These are phyloP conservation scores for Pollimyrus isidori DNA, from an alignment of 2,113 vertebrate species.

Conservation along the genomic window DNA sequence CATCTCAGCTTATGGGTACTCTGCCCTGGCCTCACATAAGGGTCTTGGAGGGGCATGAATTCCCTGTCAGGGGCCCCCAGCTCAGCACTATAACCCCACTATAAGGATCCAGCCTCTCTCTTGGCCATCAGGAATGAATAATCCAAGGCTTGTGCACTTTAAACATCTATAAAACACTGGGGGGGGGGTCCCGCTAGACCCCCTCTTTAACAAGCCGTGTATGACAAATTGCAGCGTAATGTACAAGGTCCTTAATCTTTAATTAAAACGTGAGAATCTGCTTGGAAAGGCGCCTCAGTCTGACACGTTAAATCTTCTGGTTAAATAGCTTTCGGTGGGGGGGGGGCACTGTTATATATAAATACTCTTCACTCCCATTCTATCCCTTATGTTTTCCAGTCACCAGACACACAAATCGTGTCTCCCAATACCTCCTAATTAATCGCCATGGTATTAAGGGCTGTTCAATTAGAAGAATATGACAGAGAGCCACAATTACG, in stretches of 20 bases:
- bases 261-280: conserved; percentile 86
- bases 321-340: conserved; percentile 80
- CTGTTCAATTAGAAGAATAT: conserved; percentile 97
- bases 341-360: conserved; percentile 63
- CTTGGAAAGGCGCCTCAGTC: conserved; percentile 74
- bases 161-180: conserved; percentile 75
- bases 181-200: conserved; percentile 65
- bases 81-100: neutral
- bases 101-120: neutral
- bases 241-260: conserved; percentile 85
- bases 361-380: conserved; percentile 54
- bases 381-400: conserved; percentile 72
- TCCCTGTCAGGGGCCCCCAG: neutral
- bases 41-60: neutral
- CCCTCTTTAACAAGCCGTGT: conserved; percentile 84
- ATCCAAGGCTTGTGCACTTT: conserved; percentile 67
- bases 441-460: conserved; percentile 98
- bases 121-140: conserved; percentile 41
- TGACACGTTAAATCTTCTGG: conserved; percentile 88
- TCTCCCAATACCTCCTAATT: conserved; percentile 89
- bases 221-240: conserved; percentile 88
- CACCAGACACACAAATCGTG: conserved; percentile 77
- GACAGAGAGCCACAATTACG: conserved; percentile 98
- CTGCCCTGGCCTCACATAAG: neutral
- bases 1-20: neutral